A percentile compares a stretch with the other conserved stretches of the same genome.
Evolutionary conservation across 1,140 invertebrate genomes (phyloP).

Genomic region (Drosophila ambigua): DNA sequence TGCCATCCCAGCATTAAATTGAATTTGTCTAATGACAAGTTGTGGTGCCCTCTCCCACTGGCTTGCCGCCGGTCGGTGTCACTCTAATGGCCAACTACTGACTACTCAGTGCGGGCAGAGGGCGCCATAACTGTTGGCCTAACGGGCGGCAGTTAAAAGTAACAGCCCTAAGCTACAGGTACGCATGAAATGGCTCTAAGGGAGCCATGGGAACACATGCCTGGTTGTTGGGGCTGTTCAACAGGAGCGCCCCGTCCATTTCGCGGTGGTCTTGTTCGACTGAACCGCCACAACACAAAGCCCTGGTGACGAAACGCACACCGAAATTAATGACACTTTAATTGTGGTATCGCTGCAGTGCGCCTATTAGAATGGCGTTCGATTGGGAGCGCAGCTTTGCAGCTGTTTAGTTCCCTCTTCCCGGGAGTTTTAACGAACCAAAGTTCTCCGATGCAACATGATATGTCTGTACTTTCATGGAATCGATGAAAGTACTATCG

Average conservation of each 20-base stretch:
- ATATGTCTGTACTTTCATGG: background rate
- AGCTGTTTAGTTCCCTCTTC: background rate
- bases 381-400: conserved; percentile 9
- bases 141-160: conserved; percentile 72
- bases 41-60: conserved; percentile 51
- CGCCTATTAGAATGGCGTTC: conserved; percentile 32
- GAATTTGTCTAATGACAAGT: conserved; percentile 82
- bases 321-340: conserved; percentile 67
- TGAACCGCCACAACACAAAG: conserved; percentile 22
- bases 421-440: too few relatives aligned
- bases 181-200: conserved; percentile 27
- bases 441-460: background rate
- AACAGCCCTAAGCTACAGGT: conserved; percentile 75
- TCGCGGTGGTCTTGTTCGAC: conserved; percentile 2
- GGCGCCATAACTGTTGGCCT: conserved; percentile 75
- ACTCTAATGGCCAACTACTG: conserved; percentile 73
- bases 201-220: conserved; percentile 33
- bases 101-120: conserved; percentile 29
- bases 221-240: background rate
- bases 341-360: conserved; percentile 64
- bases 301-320: conserved; percentile 27
- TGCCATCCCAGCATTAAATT: conserved; percentile 68
- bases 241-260: conserved; percentile 28
- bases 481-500: conserved; percentile 36
- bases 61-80: conserved; percentile 40